These are phyloP conservation scores for Heterochromis multidens DNA, from an alignment of 2,113 vertebrate species.

Conservation along the genomic window DNA sequence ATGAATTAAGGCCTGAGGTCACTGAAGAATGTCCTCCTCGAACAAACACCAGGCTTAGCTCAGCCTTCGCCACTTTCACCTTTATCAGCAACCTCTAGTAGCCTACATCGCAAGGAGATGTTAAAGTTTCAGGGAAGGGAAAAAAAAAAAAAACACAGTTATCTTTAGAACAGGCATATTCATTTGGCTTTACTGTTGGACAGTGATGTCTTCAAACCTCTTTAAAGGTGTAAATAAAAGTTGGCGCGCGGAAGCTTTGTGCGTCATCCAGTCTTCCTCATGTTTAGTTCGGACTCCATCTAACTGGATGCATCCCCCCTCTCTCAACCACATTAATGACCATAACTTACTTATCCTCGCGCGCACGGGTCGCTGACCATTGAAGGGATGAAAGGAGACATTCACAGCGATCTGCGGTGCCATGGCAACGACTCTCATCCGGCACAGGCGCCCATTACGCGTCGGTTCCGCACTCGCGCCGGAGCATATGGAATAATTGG, in stretches of 20 bases:
- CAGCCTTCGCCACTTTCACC: background rate
- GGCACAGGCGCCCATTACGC: constrained; percentile 61
- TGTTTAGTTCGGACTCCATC: background rate
- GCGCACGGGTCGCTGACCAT: constrained; percentile 55
- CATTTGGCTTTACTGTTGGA: background rate
- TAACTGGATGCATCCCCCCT: constrained; percentile 10
- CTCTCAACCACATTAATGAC: constrained; percentile 54
- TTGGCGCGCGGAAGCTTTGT: background rate
- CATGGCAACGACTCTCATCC: constrained; percentile 72
- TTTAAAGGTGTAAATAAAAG: background rate
- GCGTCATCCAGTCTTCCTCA: background rate
- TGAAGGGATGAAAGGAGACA: constrained; percentile 43
- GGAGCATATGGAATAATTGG: constrained; percentile 73
- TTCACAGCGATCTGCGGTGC: constrained; percentile 47
- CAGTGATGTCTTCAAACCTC: background rate
- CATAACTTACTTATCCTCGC: constrained; percentile 58
- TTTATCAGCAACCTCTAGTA: background rate
- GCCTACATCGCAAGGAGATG: too few species aligned
- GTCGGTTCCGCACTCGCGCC: constrained; percentile 50
- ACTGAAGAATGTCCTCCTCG: background rate
- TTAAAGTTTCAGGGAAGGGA: background rate
- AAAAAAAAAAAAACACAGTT: background rate
- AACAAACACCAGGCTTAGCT: background rate
- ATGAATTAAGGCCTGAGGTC: constrained; percentile 31
- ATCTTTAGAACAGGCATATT: background rate